Percentiles rank a stretch among this genome's conserved stretches.
phyloP scores from a whole-genome alignment of 2,888 invertebrate species.

The Cheilosia soror region DNA sequence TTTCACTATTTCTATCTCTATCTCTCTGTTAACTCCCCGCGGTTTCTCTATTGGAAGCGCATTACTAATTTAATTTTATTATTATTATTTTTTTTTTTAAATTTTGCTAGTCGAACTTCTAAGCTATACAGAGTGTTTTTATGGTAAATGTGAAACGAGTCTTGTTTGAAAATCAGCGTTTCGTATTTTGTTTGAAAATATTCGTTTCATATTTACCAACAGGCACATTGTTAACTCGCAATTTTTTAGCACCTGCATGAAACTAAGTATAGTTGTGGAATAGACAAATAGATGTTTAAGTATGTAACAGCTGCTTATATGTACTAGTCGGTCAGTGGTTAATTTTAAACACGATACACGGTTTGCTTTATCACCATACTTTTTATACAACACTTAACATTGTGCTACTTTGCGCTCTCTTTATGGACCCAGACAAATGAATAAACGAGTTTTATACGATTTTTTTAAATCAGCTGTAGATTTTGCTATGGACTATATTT shows the following conservation, averaged over 20 bases:
- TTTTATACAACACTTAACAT: no score
- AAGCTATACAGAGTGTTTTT: constrained; percentile 14
- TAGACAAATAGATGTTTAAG: background rate
- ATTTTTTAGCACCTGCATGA: constrained; percentile 53
- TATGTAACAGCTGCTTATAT: no score
- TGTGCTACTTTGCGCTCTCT: no score
- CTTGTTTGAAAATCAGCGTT: background rate
- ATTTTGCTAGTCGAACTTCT: constrained; percentile 21
- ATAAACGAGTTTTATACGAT: no score
- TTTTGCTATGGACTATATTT: no score
- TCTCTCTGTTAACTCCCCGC: constrained; percentile 1
- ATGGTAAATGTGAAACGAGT: constrained; percentile 2
- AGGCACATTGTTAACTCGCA: background rate
- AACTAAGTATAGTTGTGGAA: background rate
- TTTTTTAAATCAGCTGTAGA: no score
- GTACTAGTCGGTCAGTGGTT: no score
- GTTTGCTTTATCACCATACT: no score
- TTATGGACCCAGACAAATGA: no score
- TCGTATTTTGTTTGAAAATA: background rate
- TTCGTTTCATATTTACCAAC: background rate
- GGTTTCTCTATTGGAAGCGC: constrained; percentile 17
- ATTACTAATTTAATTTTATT: constrained; percentile 2
- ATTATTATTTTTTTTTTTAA: constrained; percentile 3
- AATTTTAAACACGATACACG: no score
- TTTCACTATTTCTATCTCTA: constrained; percentile 39